Percentiles rank a stretch among this genome's conserved stretches.
Conservation (phyloP, 2,888 invertebrate species). For the Eupithecia vulgata region DNA sequence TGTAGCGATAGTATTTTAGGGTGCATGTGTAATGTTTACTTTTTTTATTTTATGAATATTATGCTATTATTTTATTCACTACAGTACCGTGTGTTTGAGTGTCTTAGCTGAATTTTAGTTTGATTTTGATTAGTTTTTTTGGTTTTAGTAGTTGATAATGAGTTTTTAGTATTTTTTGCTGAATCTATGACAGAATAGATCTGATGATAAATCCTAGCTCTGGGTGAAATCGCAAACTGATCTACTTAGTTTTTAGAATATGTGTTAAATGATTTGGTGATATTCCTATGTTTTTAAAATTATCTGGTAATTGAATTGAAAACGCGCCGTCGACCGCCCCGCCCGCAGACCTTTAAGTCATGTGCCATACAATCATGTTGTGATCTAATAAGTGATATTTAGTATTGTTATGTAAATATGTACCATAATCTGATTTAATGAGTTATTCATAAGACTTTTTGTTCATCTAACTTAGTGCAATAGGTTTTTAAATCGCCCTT, state of each 20-base stretch:
- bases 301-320: conserved; percentile 69
- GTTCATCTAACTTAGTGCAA: conserved; percentile 59
- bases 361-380: conserved; percentile 84
- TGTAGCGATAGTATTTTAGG: conserved; percentile 79
- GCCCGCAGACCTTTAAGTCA: conserved; percentile 67
- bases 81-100: conserved; percentile 82
- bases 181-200: conserved; percentile 86
- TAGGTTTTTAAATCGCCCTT: conserved; percentile 40
- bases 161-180: conserved; percentile 81
- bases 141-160: conserved; percentile 80
- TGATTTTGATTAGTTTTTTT: conserved; percentile 73
- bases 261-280: conserved; percentile 71
- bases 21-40: conserved; percentile 80
- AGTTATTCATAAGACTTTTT: conserved; percentile 71
- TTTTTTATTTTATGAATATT: conserved; percentile 74
- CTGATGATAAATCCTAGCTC: conserved; percentile 73
- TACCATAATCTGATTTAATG: conserved; percentile 77
- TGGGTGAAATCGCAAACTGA: conserved; percentile 65
- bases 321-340: conserved; percentile 65
- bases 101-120: conserved; percentile 83
- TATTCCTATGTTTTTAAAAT: conserved; percentile 68
- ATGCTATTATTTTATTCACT: conserved; percentile 76
- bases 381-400: conserved; percentile 84
- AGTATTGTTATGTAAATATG: conserved; percentile 83
- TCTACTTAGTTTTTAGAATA: conserved; percentile 76